Base-by-base conservation (phyloP, 2,888 invertebrate species). In the Seira ritae region DNA sequence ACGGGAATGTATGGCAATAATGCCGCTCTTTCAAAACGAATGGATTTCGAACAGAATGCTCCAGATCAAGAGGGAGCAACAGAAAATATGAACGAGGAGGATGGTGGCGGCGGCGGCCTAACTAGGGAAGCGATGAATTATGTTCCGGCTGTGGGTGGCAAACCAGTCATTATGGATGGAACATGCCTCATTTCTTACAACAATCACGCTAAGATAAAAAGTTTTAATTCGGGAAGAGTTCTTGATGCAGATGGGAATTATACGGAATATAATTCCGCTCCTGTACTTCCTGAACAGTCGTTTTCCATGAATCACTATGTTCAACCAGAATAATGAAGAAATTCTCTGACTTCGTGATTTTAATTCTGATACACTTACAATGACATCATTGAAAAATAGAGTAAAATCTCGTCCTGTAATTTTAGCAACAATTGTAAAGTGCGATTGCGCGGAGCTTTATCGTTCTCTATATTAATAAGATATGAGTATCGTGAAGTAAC, bases 171-270 rank as follows among this genome's bases (percentile, higher is more conserved):
- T 62, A 62, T 20, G 19, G 62, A 62, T 62, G 62, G 22, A 20
- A 20, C 62, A 62, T 62, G 62, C 62, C 62, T 20, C 62, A 62
- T 62, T 62, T 62, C 62, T 20, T 62, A 62, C 62, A 68, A 68
- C 68, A 37, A 68, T 68, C 68, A 68, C 12, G 42, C 23, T 42
- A 67, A 75, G 22, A 55, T 67, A 46, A 50, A 20, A 68, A 75
- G 75, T 67, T 67, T 23, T 19, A 68, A 68, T 24, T 68, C 24
- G 37, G 68, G 24, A 19, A 68, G 68, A 37, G 68, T 31, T 60
- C 31, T 31, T 62, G 62, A 62, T 62, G 62, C 62, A 12, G 62
- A 62, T 20, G 62, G 62, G 12, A 62, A 62, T 62, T 62, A 62
- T 20, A 62, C 10, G 10, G 62, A 62, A 20, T 62, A 10, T n/a